These are phyloP conservation scores for Acropternis orthonyx DNA, from an alignment of 2,797 vertebrate genomes.

Conservation along the genomic window DNA sequence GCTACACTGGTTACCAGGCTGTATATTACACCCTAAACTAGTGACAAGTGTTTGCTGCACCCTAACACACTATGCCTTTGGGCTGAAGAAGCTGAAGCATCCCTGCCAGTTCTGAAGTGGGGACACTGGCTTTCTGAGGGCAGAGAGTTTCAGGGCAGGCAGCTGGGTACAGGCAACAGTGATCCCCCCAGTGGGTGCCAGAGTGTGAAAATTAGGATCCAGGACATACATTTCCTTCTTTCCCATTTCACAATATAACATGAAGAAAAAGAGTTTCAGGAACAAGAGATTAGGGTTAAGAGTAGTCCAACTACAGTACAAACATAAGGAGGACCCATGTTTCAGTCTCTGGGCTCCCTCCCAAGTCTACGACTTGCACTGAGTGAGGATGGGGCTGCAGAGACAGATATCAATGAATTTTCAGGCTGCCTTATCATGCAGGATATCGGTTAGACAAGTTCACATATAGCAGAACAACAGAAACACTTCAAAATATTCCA, in stretches of 20 bases:
- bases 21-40: background rate
- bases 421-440: background rate
- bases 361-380: background rate
- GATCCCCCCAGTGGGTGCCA: background rate
- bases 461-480: background rate
- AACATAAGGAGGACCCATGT: background rate
- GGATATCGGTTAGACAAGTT: background rate
- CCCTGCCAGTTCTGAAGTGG: background rate
- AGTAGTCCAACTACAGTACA: background rate
- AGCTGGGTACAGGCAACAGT: background rate
- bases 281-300: background rate
- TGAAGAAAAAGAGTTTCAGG: background rate
- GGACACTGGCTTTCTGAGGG: background rate
- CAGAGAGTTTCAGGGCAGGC: background rate
- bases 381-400: background rate
- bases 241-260: background rate
- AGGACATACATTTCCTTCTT: background rate
- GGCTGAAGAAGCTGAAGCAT: background rate
- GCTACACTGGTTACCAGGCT: background rate
- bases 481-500: background rate
- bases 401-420: background rate
- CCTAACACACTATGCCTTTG: background rate
- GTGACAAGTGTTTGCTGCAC: background rate
- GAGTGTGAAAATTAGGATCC: background rate
- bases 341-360: background rate